Evolutionary conservation across 2,888 invertebrate genomes (phyloP).

Genomic region (Orthosia gothica): DNA sequence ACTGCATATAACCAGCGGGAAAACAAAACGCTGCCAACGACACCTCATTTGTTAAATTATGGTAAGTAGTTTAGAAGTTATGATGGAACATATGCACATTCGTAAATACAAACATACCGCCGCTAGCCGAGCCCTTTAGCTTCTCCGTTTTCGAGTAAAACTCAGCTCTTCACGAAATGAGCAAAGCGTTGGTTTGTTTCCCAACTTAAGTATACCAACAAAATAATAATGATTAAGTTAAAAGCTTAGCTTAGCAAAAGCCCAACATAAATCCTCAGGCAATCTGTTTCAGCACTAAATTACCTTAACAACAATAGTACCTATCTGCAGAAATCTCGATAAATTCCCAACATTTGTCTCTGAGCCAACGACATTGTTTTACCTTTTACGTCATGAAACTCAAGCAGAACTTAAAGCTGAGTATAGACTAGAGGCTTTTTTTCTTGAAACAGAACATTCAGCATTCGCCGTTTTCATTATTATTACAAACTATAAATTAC

Average conservation of each 20-base stretch:
- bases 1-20: no score
- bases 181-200: background rate
- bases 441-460: no score
- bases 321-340: slow-evolving; percentile 44
- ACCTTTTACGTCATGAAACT: slow-evolving; percentile 54
- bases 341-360: slow-evolving; percentile 53
- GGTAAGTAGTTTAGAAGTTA: no score
- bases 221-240: slow-evolving; percentile 23
- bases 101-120: no score
- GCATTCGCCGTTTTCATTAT: no score
- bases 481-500: no score
- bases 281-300: slow-evolving; percentile 31
- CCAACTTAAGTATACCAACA: background rate
- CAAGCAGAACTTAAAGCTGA: slow-evolving; percentile 48
- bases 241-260: slow-evolving; percentile 34
- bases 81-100: no score
- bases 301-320: slow-evolving; percentile 31
- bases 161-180: background rate
- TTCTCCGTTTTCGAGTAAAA: background rate
- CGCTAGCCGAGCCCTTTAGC: no score
- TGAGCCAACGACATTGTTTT: slow-evolving; percentile 51
- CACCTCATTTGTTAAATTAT: no score
- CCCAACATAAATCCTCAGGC: slow-evolving; percentile 14
- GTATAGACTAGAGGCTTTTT: no score
- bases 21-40: no score